These are phyloP conservation scores for Phortica variegata DNA, from an alignment of 1,140 invertebrate species.

Conservation along the genomic window DNA sequence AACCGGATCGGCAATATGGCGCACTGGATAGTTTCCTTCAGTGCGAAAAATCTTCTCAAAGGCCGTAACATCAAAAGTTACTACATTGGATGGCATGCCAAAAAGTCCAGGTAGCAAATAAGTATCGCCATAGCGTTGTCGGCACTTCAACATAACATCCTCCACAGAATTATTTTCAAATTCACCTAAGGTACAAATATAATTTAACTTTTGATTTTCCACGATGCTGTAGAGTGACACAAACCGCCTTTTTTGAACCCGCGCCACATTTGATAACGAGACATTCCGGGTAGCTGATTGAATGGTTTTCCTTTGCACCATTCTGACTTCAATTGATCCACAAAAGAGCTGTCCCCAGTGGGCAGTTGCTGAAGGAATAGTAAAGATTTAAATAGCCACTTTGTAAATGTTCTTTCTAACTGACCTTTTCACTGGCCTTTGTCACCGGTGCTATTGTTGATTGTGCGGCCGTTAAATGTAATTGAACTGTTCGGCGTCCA, in stretches of 20 bases:
- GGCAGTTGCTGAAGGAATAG: too few species aligned
- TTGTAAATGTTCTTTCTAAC: too few species aligned
- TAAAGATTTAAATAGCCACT: too few species aligned
- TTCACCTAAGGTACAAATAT: too few species aligned
- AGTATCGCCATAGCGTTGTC: conserved; percentile 25
- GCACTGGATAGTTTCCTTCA: conserved; percentile 35
- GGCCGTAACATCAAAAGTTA: conserved; percentile 22
- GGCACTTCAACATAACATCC: conserved; percentile 13
- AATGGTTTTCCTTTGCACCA: conserved; percentile 29
- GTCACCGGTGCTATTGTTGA: too few species aligned
- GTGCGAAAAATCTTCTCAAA: conserved; percentile 28
- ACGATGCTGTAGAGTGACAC: too few species aligned
- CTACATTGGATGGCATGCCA: conserved; percentile 32
- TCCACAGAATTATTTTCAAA: conserved; percentile 16
- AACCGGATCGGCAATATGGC: conserved; percentile 22
- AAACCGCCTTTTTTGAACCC: conserved; percentile 32
- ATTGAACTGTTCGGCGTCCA: too few species aligned
- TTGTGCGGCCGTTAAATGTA: too few species aligned
- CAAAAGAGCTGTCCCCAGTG: conserved; percentile 11
- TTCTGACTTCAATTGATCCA: conserved; percentile 19
- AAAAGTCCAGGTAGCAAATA: conserved; percentile 27
- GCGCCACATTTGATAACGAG: conserved; percentile 26
- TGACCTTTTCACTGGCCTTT: too few species aligned
- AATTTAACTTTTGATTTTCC: conserved; percentile 58
- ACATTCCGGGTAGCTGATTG: conserved; percentile 27